Conservation (phyloP, 2,797 vertebrate genomes). For the Coilia nasus region DNA sequence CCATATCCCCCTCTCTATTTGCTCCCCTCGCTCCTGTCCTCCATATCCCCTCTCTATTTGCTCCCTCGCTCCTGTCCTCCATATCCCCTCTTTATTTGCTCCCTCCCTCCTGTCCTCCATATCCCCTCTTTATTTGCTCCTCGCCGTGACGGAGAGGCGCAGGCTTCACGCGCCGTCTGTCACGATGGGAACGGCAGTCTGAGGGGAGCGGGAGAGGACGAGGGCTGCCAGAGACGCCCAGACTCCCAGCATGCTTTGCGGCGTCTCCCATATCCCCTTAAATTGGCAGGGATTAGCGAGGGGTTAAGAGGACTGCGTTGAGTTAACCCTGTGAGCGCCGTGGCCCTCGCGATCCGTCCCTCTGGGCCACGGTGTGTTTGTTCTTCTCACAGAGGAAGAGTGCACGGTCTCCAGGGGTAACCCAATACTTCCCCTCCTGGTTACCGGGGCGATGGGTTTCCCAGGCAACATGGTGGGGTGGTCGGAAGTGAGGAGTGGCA, state of each 20-base stretch:
- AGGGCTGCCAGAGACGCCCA: constrained; percentile 13
- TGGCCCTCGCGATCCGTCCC: background rate
- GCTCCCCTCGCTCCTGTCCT: background rate
- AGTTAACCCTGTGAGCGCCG: constrained; percentile 40
- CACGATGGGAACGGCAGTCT: background rate
- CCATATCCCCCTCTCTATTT: too few species aligned
- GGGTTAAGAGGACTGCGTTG: constrained; percentile 47
- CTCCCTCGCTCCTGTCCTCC: too few species aligned
- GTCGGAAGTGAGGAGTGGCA: constrained; percentile 39
- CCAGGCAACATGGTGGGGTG: constrained; percentile 35
- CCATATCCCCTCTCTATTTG: background rate
- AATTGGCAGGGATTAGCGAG: constrained; percentile 39
- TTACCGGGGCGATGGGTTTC: constrained; percentile 41
- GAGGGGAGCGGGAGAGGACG: background rate
- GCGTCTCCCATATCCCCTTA: constrained; percentile 37
- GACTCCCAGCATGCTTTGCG: constrained; percentile 24
- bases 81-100: too few species aligned
- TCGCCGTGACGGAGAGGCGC: too few species aligned
- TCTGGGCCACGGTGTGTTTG: background rate
- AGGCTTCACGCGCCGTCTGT: too few species aligned
- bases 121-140: too few species aligned
- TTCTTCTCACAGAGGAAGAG: constrained; percentile 40
- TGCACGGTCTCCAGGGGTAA: constrained; percentile 38
- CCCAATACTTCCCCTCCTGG: constrained; percentile 36
- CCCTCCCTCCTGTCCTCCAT: too few species aligned